phyloP scores from a whole-genome alignment of 2,113 vertebrate genomes.

The Fulica atra region DNA sequence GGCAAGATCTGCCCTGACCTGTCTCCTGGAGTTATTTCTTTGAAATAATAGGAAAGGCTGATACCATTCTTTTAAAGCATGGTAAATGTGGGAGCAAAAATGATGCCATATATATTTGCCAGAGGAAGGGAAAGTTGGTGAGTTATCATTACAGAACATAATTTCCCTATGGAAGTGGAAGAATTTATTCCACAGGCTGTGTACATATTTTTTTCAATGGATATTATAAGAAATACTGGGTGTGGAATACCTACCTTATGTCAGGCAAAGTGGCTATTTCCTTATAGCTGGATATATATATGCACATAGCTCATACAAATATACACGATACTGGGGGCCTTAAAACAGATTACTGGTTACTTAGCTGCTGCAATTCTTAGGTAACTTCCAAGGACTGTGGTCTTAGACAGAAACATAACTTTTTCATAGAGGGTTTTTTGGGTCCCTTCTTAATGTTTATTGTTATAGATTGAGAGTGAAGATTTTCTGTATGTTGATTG shows the following conservation, averaged over 20 bases:
- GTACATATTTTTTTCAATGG: background rate
- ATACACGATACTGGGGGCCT: background rate
- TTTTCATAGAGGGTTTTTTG: background rate
- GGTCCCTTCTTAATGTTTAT: background rate
- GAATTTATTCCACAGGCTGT: background rate
- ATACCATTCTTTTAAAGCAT: background rate
- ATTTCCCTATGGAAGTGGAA: background rate
- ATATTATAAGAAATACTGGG: background rate
- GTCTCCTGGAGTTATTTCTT: background rate
- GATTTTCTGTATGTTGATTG: rapidly evolving
- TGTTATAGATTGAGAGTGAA: rapidly evolving
- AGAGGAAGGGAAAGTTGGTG: background rate
- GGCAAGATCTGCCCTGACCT: background rate
- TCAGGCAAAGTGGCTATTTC: background rate
- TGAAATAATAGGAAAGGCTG: background rate
- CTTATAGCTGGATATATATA: no score
- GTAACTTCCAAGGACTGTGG: background rate
- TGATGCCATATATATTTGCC: background rate
- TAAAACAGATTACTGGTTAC: background rate
- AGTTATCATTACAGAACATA: background rate
- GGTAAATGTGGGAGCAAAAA: background rate
- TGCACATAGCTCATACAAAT: background rate
- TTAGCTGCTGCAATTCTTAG: background rate
- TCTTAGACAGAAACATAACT: background rate
- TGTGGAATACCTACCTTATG: background rate